Percentiles rank a stretch among this genome's conserved stretches.
phyloP scores from a whole-genome alignment of 2,113 vertebrate species.

The Nettapus auritus region DNA sequence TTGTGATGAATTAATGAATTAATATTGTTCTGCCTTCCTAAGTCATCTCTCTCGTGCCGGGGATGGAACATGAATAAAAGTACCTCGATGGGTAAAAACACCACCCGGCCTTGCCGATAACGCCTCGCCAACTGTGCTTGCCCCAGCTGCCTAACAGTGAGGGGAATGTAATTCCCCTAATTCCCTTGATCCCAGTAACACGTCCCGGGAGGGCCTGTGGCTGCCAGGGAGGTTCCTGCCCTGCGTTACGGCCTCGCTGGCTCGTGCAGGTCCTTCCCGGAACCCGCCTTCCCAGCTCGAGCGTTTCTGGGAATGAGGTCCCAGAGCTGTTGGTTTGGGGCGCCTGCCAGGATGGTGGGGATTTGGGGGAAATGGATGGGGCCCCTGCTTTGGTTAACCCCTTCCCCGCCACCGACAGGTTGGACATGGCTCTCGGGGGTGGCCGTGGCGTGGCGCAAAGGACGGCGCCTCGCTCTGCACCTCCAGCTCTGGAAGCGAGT shows the following conservation, averaged over 20 bases:
- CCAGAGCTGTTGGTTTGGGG: constrained; percentile 72
- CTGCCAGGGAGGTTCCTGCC: constrained; percentile 26
- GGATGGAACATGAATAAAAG: background rate
- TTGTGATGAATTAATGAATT: constrained; percentile 38
- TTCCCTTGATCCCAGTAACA: background rate
- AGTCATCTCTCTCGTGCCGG: background rate
- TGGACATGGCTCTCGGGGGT: background rate
- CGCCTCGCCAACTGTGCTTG: background rate
- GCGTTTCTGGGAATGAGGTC: constrained; percentile 66
- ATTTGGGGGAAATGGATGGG: constrained; percentile 53
- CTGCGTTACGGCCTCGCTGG: constrained; percentile 31
- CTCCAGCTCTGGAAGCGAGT: rapidly evolving
- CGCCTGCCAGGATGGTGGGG: constrained; percentile 71
- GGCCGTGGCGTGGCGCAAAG: rapidly evolving
- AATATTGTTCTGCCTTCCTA: background rate
- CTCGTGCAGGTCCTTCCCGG: constrained; percentile 69
- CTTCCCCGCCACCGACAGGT: background rate
- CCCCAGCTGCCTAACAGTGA: background rate
- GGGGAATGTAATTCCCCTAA: background rate
- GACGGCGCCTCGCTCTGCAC: rapidly evolving
- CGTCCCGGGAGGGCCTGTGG: background rate
- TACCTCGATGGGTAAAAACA: background rate
- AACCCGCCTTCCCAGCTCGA: constrained; percentile 69
- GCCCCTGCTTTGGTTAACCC: constrained; percentile 50
- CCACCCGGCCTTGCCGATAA: background rate